phyloP scores from a whole-genome alignment of 37 sponge, comb jelly and placozoan genomes.

The Eunapius fragilis region DNA sequence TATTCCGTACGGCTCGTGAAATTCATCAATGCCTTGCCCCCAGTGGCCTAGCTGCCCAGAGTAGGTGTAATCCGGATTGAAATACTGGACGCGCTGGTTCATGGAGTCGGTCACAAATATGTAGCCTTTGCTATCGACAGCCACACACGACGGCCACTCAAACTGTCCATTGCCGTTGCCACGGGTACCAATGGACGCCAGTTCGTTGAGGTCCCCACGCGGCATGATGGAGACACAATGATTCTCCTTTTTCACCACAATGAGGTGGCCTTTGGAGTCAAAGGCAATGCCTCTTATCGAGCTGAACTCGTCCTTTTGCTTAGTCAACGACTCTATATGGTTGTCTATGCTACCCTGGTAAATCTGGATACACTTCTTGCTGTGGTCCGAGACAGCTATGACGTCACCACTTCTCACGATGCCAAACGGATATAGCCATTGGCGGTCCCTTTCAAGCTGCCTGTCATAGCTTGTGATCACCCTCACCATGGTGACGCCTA shows the following conservation, averaged over 20 bases:
- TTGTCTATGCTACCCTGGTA: neutral
- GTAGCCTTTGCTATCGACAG: neutral
- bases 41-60: neutral
- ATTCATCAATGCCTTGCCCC: neutral
- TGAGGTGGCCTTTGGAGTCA: conserved; percentile 9
- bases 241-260: conserved; percentile 20
- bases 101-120: conserved; percentile 32
- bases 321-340: neutral
- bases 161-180: conserved; percentile 18
- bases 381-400: conserved; percentile 25
- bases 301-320: conserved; percentile 6
- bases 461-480: neutral
- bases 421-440: conserved; percentile 13
- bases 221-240: neutral
- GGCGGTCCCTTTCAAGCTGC: neutral
- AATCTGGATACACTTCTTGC: conserved; percentile 1
- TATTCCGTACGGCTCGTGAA: conserved; percentile 31
- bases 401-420: neutral
- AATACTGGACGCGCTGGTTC: conserved; percentile 34
- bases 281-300: conserved; percentile 29
- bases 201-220: neutral
- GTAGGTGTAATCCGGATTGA: neutral
- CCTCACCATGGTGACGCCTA: neutral
- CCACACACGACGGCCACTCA: conserved; percentile 2
- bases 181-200: neutral